Evolutionary conservation across 2,113 vertebrate species (phyloP), one percentile per base, ranked within the genome.

Genomic region (Lathamus discolor): DNA sequence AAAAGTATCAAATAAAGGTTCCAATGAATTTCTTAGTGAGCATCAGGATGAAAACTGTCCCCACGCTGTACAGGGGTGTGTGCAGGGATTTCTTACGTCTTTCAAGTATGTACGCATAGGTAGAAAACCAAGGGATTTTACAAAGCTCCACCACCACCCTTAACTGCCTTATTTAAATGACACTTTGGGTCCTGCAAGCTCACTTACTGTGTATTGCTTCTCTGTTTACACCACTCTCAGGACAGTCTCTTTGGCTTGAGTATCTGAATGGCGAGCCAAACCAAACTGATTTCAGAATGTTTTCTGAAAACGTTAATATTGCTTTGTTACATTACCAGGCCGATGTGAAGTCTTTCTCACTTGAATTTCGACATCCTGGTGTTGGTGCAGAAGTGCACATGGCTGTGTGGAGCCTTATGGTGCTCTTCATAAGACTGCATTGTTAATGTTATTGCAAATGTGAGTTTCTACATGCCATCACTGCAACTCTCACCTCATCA

Each of bases 261-360:
- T 6, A 57, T 64, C 72, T 31, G 81, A 84, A 29, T 0, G 1
- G 51, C 1, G 19, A 86, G 96, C 96, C 96, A 97, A 97, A 57
- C 70, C 83, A 96, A 97, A 96, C 86, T 35, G 90, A 86, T 64
- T 86, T 87, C 82, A 94, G 94, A 86, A 85, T 69, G 43, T 64
- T 86, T 96, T 80, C 93, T 88, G 93, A 93, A 94, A 95, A 93
- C 82, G 92, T 84, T 89, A 77, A 88, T 95, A 69, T 86, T 69
- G 90, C 90, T 97, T 76, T 96, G 89, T 94, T 90, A 76, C 78
- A 44, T 78, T 89, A 75, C 33, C 66, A 43, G 74, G 92, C 92
- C 94, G 88, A 93, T 88, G 83, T 84, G 90, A 90, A 93, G 90
- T 29, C 20, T 16, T 93, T 87, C 80, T 90, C 75, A 22, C 66